These are phyloP conservation scores for Saxicola maurus DNA, from an alignment of 2,797 vertebrate genomes.

Conservation along the genomic window DNA sequence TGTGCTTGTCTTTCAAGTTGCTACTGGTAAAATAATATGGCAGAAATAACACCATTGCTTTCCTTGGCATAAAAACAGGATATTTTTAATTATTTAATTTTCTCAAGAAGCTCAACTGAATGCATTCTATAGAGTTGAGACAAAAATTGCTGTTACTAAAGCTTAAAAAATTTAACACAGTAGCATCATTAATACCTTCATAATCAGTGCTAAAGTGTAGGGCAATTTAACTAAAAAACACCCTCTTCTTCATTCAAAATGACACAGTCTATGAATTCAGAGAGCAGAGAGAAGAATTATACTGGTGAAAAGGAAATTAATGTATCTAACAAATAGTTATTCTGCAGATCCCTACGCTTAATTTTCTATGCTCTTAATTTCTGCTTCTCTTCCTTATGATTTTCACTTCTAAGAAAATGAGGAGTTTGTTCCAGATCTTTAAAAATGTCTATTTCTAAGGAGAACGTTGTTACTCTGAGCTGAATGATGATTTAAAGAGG, in stretches of 20 bases:
- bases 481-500: conserved; percentile 67
- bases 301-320: not conserved
- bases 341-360: not conserved
- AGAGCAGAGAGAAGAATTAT: not conserved
- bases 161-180: not conserved
- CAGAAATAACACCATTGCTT: not conserved
- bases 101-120: not conserved
- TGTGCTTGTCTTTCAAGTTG: not conserved
- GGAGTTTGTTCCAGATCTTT: conserved; percentile 30
- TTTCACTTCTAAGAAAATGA: conserved; percentile 2
- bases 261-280: not conserved
- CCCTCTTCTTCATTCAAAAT: not conserved
- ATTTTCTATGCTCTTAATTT: not conserved
- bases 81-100: not conserved
- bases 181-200: not conserved
- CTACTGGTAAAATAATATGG: not conserved
- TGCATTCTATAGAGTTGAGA: not conserved
- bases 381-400: not conserved
- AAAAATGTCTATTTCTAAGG: conserved; percentile 35
- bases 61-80: not conserved
- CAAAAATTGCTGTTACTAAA: not conserved
- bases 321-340: not conserved
- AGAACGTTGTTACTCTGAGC: conserved; percentile 47
- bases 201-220: not conserved
- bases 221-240: not conserved